Percentiles rank a stretch among this genome's conserved stretches.
phyloP scores from a whole-genome alignment of 2,888 invertebrate species.

The Parasteatoda lunata region DNA sequence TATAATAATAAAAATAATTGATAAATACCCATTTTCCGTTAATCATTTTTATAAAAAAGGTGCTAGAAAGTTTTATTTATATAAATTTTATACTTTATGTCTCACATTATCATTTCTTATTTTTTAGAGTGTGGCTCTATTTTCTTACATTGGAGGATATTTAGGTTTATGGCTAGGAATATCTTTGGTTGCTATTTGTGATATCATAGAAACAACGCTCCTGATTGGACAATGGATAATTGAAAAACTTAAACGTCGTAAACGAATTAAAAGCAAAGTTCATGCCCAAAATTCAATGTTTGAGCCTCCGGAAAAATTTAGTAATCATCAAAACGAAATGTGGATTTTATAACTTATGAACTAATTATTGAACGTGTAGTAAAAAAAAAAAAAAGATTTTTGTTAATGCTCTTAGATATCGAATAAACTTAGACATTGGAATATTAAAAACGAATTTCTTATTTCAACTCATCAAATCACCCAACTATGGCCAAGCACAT shows the following conservation, averaged over 20 bases:
- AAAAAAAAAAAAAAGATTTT: too few species aligned
- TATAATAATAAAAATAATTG: too few species aligned
- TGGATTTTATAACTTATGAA: slow-evolving; percentile 9
- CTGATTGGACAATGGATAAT: slow-evolving; percentile 24
- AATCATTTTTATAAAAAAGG: too few species aligned
- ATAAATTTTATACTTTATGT: too few species aligned
- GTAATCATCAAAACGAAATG: background rate
- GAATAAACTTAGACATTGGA: too few species aligned
- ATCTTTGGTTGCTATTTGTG: slow-evolving; percentile 53
- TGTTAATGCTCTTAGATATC: too few species aligned
- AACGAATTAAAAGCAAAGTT: background rate
- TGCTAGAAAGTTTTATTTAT: too few species aligned
- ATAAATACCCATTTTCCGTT: too few species aligned
- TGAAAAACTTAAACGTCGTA: background rate
- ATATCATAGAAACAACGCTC: slow-evolving; percentile 39
- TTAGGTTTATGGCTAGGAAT: slow-evolving; percentile 58
- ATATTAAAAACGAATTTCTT: too few species aligned
- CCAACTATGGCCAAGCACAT: too few species aligned
- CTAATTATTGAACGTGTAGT: too few species aligned
- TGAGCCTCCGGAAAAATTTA: background rate
- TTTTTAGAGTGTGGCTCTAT: slow-evolving; percentile 54
- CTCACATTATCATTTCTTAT: background rate
- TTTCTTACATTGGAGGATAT: slow-evolving; percentile 58
- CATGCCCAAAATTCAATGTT: background rate
- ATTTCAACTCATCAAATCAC: too few species aligned